These are phyloP conservation scores for Stegastes partitus DNA, from an alignment of 2,113 vertebrate genomes.

Conservation along the genomic window DNA sequence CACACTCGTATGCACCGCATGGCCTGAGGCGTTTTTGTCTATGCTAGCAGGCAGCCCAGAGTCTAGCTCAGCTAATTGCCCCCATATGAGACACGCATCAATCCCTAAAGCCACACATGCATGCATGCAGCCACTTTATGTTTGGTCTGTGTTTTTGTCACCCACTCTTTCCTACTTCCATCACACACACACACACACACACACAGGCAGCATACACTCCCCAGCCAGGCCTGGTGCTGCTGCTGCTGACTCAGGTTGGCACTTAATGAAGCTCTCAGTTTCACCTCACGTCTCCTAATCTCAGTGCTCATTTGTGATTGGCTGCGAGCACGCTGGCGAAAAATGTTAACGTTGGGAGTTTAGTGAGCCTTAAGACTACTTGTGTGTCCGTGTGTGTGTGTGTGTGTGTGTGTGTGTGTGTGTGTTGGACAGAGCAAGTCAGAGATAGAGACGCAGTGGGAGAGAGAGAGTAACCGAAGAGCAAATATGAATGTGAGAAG, in stretches of 20 bases:
- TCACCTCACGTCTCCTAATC: slow-evolving; percentile 81
- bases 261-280: slow-evolving; percentile 85
- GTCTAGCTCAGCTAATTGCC: slow-evolving; percentile 79
- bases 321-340: slow-evolving; percentile 64
- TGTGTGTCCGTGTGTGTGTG: slow-evolving; percentile 41
- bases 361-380: slow-evolving; percentile 60
- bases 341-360: slow-evolving; percentile 79
- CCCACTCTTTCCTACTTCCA: slow-evolving; percentile 27
- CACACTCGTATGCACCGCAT: slow-evolving; percentile 31
- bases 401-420: slow-evolving; percentile 20
- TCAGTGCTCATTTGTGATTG: slow-evolving; percentile 78
- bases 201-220: slow-evolving; percentile 24
- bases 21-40: slow-evolving; percentile 65
- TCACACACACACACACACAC: slow-evolving; percentile 43
- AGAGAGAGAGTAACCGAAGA: slow-evolving; percentile 1
- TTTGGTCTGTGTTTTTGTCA: slow-evolving; percentile 64
- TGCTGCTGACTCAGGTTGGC: slow-evolving; percentile 85
- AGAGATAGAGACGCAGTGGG: background rate
- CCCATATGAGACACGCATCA: slow-evolving; percentile 68
- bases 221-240: slow-evolving; percentile 46
- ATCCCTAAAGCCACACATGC: slow-evolving; percentile 52
- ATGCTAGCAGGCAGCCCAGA: slow-evolving; percentile 70
- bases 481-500: background rate
- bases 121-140: slow-evolving; percentile 52
- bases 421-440: background rate